These are phyloP conservation scores for Drosophila kambysellisi DNA, from an alignment of 2,888 invertebrate species.

Conservation along the genomic window DNA sequence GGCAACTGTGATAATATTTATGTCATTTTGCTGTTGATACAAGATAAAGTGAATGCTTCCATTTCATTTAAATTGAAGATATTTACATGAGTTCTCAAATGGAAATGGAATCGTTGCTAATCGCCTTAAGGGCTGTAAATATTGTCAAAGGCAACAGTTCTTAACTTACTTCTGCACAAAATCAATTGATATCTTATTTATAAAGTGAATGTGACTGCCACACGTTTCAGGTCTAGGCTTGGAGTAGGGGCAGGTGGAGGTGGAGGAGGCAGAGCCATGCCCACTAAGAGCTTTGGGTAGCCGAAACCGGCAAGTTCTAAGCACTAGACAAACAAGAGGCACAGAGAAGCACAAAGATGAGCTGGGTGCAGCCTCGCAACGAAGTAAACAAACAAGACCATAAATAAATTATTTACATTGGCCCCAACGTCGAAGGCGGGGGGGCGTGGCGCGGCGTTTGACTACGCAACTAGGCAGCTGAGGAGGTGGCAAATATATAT, in stretches of 20 bases:
- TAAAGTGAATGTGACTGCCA: slow-evolving; percentile 60
- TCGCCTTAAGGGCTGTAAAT: slow-evolving; percentile 74
- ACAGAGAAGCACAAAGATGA: slow-evolving; percentile 11
- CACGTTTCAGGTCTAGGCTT: slow-evolving; percentile 14
- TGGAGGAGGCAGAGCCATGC: slow-evolving; percentile 6
- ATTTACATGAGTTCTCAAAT: slow-evolving; percentile 54
- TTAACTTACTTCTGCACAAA: slow-evolving; percentile 49
- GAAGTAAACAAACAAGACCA: slow-evolving; percentile 75
- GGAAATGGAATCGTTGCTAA: slow-evolving; percentile 66
- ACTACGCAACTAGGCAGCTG: slow-evolving; percentile 37
- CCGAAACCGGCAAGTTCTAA: slow-evolving; percentile 67
- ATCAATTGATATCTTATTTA: slow-evolving; percentile 81
- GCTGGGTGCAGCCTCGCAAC: slow-evolving; percentile 29
- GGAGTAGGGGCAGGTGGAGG: background rate
- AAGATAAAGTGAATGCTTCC: slow-evolving; percentile 33
- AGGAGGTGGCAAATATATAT: slow-evolving; percentile 53
- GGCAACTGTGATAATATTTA: slow-evolving; percentile 61
- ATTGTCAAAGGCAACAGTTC: slow-evolving; percentile 57
- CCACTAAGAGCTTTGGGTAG: slow-evolving; percentile 36
- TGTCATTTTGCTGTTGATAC: slow-evolving; percentile 41
- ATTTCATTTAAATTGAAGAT: slow-evolving; percentile 46
- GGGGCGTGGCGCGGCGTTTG: slow-evolving; percentile 5
- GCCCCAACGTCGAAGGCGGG: slow-evolving; percentile 17
- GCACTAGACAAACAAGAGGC: slow-evolving; percentile 65
- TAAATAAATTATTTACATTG: slow-evolving; percentile 78